phyloP scores from a whole-genome alignment of 2,888 invertebrate species.

The Drosophila limbata region DNA sequence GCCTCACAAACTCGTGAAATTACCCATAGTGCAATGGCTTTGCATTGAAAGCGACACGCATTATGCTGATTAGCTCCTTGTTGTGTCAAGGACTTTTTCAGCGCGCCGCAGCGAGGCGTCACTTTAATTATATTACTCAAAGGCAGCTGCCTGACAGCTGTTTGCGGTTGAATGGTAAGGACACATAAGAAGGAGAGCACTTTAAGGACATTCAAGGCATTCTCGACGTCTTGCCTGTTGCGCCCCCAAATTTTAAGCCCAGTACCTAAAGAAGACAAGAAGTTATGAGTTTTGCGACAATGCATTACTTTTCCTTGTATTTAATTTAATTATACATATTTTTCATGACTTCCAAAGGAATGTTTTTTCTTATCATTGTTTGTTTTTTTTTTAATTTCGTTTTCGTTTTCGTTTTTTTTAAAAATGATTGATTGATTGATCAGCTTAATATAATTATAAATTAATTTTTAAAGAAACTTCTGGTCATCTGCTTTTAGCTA shows the following conservation, averaged over 20 bases:
- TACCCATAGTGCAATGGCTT: no score
- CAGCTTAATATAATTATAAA: no score
- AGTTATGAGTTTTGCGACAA: neutral
- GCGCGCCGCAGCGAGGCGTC: constrained; percentile 21
- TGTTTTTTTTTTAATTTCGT: no score
- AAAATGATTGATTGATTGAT: no score
- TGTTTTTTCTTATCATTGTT: no score
- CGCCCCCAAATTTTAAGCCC: constrained; percentile 12
- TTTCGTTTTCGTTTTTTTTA: no score
- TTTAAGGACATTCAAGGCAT: neutral
- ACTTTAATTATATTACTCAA: constrained; percentile 71
- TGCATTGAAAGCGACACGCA: constrained; percentile 43
- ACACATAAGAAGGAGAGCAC: neutral
- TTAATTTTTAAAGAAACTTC: no score
- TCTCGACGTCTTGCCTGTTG: constrained; percentile 44
- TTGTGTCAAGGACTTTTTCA: constrained; percentile 31
- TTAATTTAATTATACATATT: no score
- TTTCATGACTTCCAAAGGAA: no score
- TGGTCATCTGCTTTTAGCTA: no score
- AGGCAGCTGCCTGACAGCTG: constrained; percentile 64
- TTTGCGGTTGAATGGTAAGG: constrained; percentile 47
- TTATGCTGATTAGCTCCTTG: constrained; percentile 51
- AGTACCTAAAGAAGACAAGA: rapidly evolving
- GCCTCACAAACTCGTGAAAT: no score
- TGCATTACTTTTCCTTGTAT: no score